phyloP scores from a whole-genome alignment of 2,888 invertebrate species.

The Dione vanillae region DNA sequence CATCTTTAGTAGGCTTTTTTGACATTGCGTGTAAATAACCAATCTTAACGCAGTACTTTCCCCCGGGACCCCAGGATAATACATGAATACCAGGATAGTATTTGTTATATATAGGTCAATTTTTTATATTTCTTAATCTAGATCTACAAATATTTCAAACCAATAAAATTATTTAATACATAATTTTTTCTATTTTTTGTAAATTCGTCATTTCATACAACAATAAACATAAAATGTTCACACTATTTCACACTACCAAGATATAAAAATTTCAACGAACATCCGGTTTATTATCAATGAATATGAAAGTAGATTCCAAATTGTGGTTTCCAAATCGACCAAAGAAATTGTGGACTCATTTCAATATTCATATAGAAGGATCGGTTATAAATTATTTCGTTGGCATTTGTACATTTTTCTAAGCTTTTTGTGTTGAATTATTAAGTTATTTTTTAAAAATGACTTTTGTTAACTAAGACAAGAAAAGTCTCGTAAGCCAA shows the following conservation, averaged over 20 bases:
- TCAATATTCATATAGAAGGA: slow-evolving; percentile 16
- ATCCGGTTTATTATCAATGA: slow-evolving; percentile 27
- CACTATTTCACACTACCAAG: not conserved
- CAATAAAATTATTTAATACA: not conserved
- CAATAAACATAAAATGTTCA: not conserved
- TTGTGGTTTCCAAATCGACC: slow-evolving; percentile 20
- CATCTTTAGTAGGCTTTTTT: too few species aligned
- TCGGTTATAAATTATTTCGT: slow-evolving; percentile 15
- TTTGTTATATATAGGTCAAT: not conserved
- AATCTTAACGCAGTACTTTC: too few species aligned
- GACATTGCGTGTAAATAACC: too few species aligned
- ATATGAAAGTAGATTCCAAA: slow-evolving; percentile 23
- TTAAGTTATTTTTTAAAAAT: too few species aligned
- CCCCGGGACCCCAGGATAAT: too few species aligned
- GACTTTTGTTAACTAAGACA: too few species aligned
- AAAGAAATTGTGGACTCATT: slow-evolving; percentile 13
- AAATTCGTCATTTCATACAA: not conserved
- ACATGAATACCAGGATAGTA: too few species aligned
- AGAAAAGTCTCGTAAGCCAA: too few species aligned
- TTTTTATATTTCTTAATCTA: not conserved
- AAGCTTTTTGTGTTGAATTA: slow-evolving; percentile 1
- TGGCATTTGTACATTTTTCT: not conserved
- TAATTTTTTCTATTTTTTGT: not conserved
- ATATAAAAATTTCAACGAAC: slow-evolving; percentile 18
- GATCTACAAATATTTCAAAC: not conserved